Conservation (phyloP, 2,888 invertebrate species). For the Camponotus fellah region DNA sequence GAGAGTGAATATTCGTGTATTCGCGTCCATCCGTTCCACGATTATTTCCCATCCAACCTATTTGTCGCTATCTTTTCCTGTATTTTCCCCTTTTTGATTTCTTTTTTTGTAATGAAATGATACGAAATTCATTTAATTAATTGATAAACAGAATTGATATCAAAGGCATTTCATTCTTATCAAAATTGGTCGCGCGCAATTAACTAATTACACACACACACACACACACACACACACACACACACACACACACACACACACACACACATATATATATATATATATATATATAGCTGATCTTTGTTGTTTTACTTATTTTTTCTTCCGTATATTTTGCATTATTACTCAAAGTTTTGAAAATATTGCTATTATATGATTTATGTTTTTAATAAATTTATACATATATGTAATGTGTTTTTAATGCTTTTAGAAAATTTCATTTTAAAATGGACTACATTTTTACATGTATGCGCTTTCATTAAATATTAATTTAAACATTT, state of each 20-base stretch:
- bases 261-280: no score
- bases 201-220: not conserved
- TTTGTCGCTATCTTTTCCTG: not conserved
- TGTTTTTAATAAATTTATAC: conserved; percentile 1
- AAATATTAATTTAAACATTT: conserved; percentile 8
- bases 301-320: not conserved
- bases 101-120: conserved; percentile 3
- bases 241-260: no score
- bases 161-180: not conserved
- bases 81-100: not conserved
- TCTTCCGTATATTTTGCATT: not conserved
- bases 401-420: not conserved
- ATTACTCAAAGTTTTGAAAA: not conserved
- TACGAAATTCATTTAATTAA: conserved; percentile 32
- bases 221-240: no score
- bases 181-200: not conserved
- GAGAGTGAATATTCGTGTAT: conserved; percentile 53
- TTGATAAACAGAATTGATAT: not conserved
- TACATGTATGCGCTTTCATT: not conserved
- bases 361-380: not conserved
- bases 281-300: no score
- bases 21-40: no score
- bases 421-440: conserved; percentile 5
- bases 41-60: conserved; percentile 1
- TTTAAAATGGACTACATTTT: not conserved